Conservation (phyloP, 2,113 vertebrate genomes). For the Himantopus leucocephalus region DNA sequence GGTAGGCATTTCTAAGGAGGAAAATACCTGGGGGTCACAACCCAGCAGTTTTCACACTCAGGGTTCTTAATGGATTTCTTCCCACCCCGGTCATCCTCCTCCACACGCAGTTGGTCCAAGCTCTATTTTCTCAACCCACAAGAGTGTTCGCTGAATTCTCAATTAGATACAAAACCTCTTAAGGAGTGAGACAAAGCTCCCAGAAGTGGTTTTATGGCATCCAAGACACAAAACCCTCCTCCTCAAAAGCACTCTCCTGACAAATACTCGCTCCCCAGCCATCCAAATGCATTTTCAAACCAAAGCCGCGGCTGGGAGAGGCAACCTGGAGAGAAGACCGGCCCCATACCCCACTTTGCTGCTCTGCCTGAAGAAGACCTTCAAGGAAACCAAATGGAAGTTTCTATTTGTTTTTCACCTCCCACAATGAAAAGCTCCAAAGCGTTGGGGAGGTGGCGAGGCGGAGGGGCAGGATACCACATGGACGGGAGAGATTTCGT, state of each 20-base stretch:
- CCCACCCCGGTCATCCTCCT: rapidly evolving
- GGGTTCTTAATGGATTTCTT: neutral
- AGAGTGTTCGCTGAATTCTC: neutral
- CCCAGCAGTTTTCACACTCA: neutral
- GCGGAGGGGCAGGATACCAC: neutral
- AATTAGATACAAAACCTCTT: neutral
- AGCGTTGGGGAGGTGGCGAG: neutral
- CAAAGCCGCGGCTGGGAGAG: neutral
- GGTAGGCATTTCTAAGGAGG: neutral
- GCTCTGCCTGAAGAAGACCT: neutral
- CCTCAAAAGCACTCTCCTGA: neutral
- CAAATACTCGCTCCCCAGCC: neutral
- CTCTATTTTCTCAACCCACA: neutral
- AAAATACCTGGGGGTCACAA: neutral
- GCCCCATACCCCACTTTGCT: neutral
- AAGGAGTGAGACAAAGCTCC: neutral
- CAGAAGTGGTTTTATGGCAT: neutral
- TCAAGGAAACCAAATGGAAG: neutral
- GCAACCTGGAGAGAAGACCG: neutral
- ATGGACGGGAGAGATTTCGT: neutral
- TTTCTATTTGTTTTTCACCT: neutral
- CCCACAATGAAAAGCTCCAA: neutral
- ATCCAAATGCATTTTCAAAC: neutral
- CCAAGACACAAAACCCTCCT: neutral
- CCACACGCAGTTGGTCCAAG: neutral